phyloP scores from a whole-genome alignment of 2,888 invertebrate genomes.

The Corbicula japonica region DNA sequence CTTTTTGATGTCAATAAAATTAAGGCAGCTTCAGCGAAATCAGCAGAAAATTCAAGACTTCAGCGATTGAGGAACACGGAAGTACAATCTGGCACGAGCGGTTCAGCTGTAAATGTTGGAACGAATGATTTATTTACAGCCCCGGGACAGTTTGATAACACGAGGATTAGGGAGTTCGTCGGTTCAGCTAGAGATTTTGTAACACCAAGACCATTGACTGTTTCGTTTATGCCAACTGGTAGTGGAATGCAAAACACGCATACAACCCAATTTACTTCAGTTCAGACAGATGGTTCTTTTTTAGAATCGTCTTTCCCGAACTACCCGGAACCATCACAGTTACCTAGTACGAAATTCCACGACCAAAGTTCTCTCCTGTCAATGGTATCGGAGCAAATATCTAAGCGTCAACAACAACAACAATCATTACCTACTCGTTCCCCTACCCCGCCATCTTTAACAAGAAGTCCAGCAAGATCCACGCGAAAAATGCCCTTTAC shows the following conservation, averaged over 20 bases:
- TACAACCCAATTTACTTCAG: neutral
- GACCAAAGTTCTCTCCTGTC: conserved; percentile 45
- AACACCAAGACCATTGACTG: no score
- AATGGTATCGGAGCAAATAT: conserved; percentile 54
- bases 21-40: conserved; percentile 31
- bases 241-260: no score
- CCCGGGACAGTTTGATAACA: conserved; percentile 7
- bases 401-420: conserved; percentile 19
- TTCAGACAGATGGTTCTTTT: conserved; percentile 51
- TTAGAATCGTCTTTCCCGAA: conserved; percentile 41
- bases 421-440: neutral
- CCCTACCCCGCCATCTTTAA: neutral
- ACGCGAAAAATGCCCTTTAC: conserved; percentile 51
- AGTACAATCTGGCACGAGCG: no score
- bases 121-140: conserved; percentile 1
- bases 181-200: no score
- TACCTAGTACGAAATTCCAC: conserved; percentile 35
- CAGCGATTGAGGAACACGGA: no score
- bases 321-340: conserved; percentile 6
- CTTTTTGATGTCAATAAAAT: conserved; percentile 58
- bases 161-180: no score
- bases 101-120: no score
- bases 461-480: neutral
- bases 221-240: no score
- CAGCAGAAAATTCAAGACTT: no score